phyloP scores from a whole-genome alignment of 1,140 invertebrate genomes.

The Drosophila azteca region DNA sequence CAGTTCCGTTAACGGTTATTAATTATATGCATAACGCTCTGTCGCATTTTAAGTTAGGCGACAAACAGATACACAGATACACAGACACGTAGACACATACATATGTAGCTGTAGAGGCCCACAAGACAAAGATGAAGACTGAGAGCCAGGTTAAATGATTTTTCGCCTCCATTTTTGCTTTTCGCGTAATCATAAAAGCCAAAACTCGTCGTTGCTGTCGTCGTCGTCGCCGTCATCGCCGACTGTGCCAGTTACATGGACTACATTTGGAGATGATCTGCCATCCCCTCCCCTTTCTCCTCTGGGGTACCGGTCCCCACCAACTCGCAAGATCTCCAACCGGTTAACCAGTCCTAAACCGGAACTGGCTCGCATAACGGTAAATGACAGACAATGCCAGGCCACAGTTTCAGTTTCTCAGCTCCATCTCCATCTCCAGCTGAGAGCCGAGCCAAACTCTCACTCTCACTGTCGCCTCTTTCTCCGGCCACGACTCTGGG shows the following conservation, averaged over 20 bases:
- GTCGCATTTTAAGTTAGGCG: conserved; percentile 35
- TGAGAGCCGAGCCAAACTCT: conserved; percentile 13
- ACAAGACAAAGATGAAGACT: conserved; percentile 28
- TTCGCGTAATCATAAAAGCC: conserved; percentile 75
- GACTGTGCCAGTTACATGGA: conserved; percentile 77
- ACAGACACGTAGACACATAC: conserved; percentile 4
- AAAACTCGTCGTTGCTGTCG: conserved; percentile 25
- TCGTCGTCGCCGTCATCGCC: conserved; percentile 21
- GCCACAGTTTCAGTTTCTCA: conserved; percentile 17
- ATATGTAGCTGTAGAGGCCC: not conserved
- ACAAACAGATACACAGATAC: conserved; percentile 44
- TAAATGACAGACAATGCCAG: conserved; percentile 41
- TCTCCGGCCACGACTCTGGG: conserved; percentile 18
- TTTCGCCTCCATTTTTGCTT: conserved; percentile 37
- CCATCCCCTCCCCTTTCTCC: not conserved
- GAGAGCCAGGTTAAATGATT: conserved; percentile 43
- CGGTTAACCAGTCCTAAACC: conserved; percentile 72
- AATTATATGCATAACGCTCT: conserved; percentile 68
- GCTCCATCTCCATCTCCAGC: conserved; percentile 3
- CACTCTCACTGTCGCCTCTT: conserved; percentile 52
- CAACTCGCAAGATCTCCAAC: conserved; percentile 5
- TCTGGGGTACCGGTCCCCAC: conserved; percentile 3
- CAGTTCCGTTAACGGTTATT: conserved; percentile 80
- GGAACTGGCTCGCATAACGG: conserved; percentile 77
- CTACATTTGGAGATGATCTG: conserved; percentile 59